Base-by-base conservation (phyloP, 2,797 vertebrate genomes). In the Bucorvus abyssinicus region DNA sequence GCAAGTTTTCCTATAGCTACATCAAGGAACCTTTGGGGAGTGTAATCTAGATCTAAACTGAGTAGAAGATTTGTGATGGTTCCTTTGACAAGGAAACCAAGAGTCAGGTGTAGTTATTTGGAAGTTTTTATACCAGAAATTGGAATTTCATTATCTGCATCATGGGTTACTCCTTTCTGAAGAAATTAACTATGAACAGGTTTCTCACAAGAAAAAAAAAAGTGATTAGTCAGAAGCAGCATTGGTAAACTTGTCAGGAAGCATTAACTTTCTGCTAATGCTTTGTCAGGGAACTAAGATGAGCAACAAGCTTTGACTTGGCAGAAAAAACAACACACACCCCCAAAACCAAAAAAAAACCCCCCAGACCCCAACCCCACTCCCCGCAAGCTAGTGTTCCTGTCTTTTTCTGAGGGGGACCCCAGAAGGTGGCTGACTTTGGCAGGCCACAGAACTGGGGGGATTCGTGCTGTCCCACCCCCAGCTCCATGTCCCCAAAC, bases 121-220 rank as follows among this genome's bases (percentile, higher is more conserved):
- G 27, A 74, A 73, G 22, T 47, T 79, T 89, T 83, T 84, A 71
- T 45, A 86, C 15, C 45, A 65, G 53, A 95, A 91, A 95, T 90
- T 86, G 95, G 92, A 69, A 94, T 88, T 29, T 21, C 52, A 27
- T 94, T 94, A 68, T 47, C 63, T 29, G 27, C 29, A n/a, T 87
- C 55, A 93, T 68, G 77, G 23, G 64, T 78, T 84, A 79, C 52
- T 91, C 36, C 68, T 89, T 89, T 93, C 88, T 90, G 56, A 90
- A 93, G 40, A 95, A 84, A 73, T 56, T 93, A 94, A 92, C 34
- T 89, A 71, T 93, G 64, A 89, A 73, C 55, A 93, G 45, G 64
- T 86, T 75, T 89, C 50, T 79, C 26, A 55, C 34, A 40, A 40
- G 38, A 10, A 21, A 16, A 70, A 57, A 53, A 23, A 9, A 38